These are phyloP conservation scores for Muscicapa striata DNA, from an alignment of 2,797 vertebrate genomes.

Conservation along the genomic window DNA sequence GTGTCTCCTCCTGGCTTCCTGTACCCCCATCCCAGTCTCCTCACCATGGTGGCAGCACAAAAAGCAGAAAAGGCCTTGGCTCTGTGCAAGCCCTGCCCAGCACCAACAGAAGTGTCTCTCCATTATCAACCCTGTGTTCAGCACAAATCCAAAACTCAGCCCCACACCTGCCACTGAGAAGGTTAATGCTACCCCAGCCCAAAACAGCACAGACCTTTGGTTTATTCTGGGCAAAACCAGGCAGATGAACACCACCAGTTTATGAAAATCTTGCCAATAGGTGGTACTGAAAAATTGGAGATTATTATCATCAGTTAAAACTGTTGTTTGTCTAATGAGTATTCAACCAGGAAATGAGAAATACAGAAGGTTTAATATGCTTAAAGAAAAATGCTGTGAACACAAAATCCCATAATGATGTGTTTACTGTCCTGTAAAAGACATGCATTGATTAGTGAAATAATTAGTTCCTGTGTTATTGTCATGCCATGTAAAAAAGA, in stretches of 20 bases:
- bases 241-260: neutral
- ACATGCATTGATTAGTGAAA: neutral
- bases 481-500: neutral
- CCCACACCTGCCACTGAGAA: neutral
- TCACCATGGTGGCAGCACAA: rapidly evolving
- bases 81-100: neutral
- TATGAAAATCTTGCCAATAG: neutral
- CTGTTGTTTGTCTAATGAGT: neutral
- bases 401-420: neutral
- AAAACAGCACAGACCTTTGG: neutral
- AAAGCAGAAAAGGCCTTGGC: neutral
- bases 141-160: neutral
- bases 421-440: neutral
- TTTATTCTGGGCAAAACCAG: neutral
- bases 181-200: rapidly evolving
- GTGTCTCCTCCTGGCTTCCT: neutral
- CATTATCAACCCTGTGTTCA: neutral
- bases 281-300: neutral
- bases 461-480: neutral
- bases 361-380: neutral
- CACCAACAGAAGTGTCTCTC: neutral
- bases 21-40: too few relatives aligned
- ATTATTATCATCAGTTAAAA: neutral
- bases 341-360: neutral
- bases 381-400: neutral